Percentiles rank a stretch among this genome's conserved stretches.
Evolutionary conservation across 2,888 invertebrate species (phyloP).

Genomic region (Halictus quadricinctus): DNA sequence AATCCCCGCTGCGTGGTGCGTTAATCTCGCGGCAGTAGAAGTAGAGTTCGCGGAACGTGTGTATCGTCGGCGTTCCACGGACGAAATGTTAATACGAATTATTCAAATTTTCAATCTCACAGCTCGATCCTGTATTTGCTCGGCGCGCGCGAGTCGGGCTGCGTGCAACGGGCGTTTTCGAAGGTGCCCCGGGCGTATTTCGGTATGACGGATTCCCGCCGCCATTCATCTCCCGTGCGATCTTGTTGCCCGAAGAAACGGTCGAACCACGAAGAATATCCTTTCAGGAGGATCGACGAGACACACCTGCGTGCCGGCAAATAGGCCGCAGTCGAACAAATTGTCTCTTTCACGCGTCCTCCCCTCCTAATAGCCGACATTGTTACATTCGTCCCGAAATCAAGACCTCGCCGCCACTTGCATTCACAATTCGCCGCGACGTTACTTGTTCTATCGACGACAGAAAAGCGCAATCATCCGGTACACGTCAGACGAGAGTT

Average conservation of each 20-base stretch:
- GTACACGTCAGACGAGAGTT: neutral
- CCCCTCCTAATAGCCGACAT: neutral
- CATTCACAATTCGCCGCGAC: neutral
- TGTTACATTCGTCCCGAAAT: neutral
- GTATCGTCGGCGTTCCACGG: neutral
- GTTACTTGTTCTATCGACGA: neutral
- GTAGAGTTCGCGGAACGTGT: neutral
- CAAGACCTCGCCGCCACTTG: neutral
- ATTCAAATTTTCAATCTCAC: slow-evolving; percentile 53
- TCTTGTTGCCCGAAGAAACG: slow-evolving; percentile 64
- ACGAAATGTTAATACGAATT: slow-evolving; percentile 40
- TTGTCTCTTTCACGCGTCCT: slow-evolving; percentile 52
- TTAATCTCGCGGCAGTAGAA: neutral
- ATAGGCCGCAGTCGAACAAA: slow-evolving; percentile 41
- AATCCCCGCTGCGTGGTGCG: too few species aligned
- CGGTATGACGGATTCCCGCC: slow-evolving; percentile 67
- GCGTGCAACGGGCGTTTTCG: slow-evolving; percentile 60
- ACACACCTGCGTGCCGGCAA: slow-evolving; percentile 54
- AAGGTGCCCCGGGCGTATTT: slow-evolving; percentile 55
- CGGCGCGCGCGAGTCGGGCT: slow-evolving; percentile 45
- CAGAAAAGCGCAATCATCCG: neutral
- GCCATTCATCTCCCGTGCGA: slow-evolving; percentile 69
- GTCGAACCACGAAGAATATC: slow-evolving; percentile 45
- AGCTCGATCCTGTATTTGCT: slow-evolving; percentile 22
- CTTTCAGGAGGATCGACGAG: slow-evolving; percentile 54